Evolutionary conservation across 2,888 invertebrate species (phyloP), one percentile per base, ranked within the genome.

Genomic region (Heliconius erato): DNA sequence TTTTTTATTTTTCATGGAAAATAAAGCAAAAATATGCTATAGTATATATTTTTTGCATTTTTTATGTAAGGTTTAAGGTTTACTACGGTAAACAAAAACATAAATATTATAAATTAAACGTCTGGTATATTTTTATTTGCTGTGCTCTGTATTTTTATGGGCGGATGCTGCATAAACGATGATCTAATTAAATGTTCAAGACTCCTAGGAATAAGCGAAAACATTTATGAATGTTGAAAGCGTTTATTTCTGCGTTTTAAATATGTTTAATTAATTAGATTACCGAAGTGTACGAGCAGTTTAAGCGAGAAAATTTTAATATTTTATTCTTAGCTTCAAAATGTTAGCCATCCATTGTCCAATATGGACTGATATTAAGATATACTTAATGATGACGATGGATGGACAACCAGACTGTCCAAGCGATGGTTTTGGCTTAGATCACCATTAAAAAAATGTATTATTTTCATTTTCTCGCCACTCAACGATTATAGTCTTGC

Each of bases 101-200:
- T 16, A 28, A 44, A 1, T 44, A 72, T 16, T 12, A n/a, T 63
- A 76, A 76, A 59, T 63, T 40, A 40, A 63, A 63, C 9, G 14
- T 76, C 0, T 54, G 19, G 35, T 76, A 59, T 35, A 76, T 59
- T 35, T 76, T 26, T 19, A 63, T 76, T 40, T 59, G n/a, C 59
- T 63, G 26, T 26, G 40, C 76, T 35, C 35, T 32, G 63, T 40
- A 76, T 35, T 76, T 76, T 76, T 76, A 63, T 76, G 40, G 40
- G 35, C 59, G 63, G 63, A 76, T 40, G 35, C 40, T 76, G 76
- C 76, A 76, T 49, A 68, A 78, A 49, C 76, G 40, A 80, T 74
- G 54, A 69, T 76, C 69, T 68, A 76, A 80, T 76, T 80, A 80
- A 59, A 74, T 63, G 80, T 49, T 68, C 16, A 77, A 77, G 76